Percentiles rank a stretch among this genome's conserved stretches.
phyloP scores from a whole-genome alignment of 1,140 invertebrate species.

The Mactra quadrangularis region DNA sequence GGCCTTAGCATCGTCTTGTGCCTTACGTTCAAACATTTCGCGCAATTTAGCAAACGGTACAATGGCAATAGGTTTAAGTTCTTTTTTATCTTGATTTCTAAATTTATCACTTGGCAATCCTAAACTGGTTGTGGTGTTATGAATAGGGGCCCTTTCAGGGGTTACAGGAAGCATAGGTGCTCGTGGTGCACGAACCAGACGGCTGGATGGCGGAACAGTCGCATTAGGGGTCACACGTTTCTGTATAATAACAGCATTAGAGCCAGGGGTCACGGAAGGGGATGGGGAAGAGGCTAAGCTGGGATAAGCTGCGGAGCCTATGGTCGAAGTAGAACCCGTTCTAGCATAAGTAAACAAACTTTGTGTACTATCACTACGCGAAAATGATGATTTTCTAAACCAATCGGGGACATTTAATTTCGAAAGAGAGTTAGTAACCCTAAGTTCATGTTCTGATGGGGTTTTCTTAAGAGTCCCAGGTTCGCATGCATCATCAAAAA shows the following conservation, averaged over 20 bases:
- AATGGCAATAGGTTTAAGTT: slow-evolving; percentile 79
- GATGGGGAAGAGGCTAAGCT: slow-evolving; percentile 77
- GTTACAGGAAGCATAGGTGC: slow-evolving; percentile 64
- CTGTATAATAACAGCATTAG: slow-evolving; percentile 76
- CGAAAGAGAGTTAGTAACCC: slow-evolving; percentile 95
- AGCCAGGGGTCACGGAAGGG: slow-evolving; percentile 69
- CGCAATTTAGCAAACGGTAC: slow-evolving; percentile 79
- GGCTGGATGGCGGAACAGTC: slow-evolving; percentile 12
- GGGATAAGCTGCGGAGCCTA: slow-evolving; percentile 67
- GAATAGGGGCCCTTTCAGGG: slow-evolving; percentile 62
- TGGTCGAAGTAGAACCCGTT: slow-evolving; percentile 74
- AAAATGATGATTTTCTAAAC: slow-evolving; percentile 91
- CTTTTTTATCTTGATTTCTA: slow-evolving; percentile 74
- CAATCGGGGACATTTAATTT: slow-evolving; percentile 97
- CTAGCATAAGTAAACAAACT: slow-evolving; percentile 73
- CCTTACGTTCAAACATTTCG: slow-evolving; percentile 79
- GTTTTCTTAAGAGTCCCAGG: slow-evolving; percentile 88
- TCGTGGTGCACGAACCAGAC: slow-evolving; percentile 61
- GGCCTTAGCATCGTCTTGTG: slow-evolving; percentile 41
- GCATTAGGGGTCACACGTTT: slow-evolving; percentile 73
- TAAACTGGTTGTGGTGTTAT: slow-evolving; percentile 53
- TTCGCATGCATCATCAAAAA: slow-evolving; percentile 73
- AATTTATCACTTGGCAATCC: slow-evolving; percentile 78
- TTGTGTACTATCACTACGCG: slow-evolving; percentile 75
- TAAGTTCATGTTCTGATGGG: slow-evolving; percentile 92